phyloP scores from a whole-genome alignment of 2,888 invertebrate genomes.

The Gastracanthus pulcherrimus region DNA sequence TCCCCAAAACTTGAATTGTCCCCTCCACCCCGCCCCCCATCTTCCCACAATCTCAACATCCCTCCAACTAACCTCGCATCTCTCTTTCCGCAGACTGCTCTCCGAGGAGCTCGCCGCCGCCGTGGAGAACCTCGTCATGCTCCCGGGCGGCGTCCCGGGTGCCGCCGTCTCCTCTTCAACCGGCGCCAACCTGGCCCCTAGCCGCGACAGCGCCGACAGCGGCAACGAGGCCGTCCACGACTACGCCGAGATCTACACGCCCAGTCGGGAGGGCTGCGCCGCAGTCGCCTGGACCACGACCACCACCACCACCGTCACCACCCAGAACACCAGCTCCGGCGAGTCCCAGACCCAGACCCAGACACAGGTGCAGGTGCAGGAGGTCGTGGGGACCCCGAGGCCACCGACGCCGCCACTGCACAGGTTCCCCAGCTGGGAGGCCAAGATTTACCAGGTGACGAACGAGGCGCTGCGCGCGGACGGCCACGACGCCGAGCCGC shows the following conservation, averaged over 20 bases:
- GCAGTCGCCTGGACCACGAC: conserved; percentile 72
- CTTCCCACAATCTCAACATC: too few species aligned
- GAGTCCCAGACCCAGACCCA: too few species aligned
- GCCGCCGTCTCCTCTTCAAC: conserved; percentile 78
- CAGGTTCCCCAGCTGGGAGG: conserved; percentile 95
- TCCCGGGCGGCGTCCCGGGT: conserved; percentile 73
- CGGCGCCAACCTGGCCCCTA: conserved; percentile 79
- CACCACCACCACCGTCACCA: not conserved
- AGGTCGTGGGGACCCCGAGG: conserved; percentile 75
- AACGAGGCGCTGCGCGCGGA: conserved; percentile 56
- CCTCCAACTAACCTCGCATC: too few species aligned
- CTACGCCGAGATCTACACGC: conserved; percentile 96
- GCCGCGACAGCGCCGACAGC: conserved; percentile 38
- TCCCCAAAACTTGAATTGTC: too few species aligned
- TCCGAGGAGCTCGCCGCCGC: conserved; percentile 81
- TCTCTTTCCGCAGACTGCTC: conserved; percentile 73
- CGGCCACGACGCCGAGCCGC: not conserved
- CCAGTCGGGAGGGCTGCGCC: conserved; percentile 90
- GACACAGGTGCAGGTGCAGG: conserved; percentile 19
- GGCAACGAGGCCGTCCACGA: conserved; percentile 85
- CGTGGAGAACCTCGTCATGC: conserved; percentile 80
- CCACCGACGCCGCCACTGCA: conserved; percentile 95
- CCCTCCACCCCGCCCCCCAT: too few species aligned
- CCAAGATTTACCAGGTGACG: conserved; percentile 94
- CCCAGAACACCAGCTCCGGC: not conserved